Percentiles rank a stretch among this genome's conserved stretches.
phyloP scores from a whole-genome alignment of 64 coral and sea anemone species.

The Dendronephthya gigantea region DNA sequence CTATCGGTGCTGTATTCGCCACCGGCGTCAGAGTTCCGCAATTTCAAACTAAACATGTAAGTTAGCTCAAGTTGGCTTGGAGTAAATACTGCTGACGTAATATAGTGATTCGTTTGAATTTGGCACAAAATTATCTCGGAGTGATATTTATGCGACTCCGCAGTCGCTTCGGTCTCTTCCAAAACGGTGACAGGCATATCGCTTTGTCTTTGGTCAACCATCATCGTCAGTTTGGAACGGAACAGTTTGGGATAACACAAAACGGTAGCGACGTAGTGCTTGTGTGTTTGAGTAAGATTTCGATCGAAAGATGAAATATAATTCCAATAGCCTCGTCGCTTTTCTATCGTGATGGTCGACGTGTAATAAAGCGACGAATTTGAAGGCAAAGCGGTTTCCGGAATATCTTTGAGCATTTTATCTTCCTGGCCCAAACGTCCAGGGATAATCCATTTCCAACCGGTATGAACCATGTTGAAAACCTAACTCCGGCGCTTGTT shows the following conservation, averaged over 20 bases:
- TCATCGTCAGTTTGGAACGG: neutral
- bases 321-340: neutral
- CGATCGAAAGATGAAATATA: neutral
- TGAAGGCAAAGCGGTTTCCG: neutral
- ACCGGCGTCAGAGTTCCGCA: neutral
- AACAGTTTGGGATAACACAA: neutral
- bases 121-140: neutral
- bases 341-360: neutral
- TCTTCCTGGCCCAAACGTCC: neutral
- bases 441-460: neutral
- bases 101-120: neutral
- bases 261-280: neutral
- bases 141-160: neutral
- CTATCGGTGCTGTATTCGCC: neutral
- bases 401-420: neutral
- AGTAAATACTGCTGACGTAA: neutral
- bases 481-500: neutral
- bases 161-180: neutral
- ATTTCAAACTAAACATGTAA: neutral
- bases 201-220: neutral
- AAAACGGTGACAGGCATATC: neutral
- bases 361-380: neutral
- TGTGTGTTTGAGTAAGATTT: neutral
- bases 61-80: neutral
- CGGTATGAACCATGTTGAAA: neutral